Conservation (phyloP, 2,888 invertebrate species). For the Holacanthella duospinosa region DNA sequence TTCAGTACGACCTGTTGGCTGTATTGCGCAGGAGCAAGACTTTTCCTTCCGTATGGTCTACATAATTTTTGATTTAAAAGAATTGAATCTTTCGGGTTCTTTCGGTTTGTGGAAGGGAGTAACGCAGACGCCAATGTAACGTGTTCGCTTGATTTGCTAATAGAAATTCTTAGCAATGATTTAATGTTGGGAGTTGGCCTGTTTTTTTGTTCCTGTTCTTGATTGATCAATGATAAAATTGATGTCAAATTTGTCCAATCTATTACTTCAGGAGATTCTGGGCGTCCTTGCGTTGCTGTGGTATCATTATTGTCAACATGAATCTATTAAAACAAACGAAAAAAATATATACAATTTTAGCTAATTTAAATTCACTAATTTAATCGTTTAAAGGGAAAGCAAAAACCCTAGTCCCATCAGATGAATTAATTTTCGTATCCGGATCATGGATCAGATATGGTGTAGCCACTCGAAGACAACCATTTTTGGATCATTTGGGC, state of each 20-base stretch:
- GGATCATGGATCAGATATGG: too few relatives aligned
- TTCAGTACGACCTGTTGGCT: conserved; percentile 16
- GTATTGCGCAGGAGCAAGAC: conserved; percentile 16
- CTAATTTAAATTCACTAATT: too few relatives aligned
- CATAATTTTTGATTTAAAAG: conserved; percentile 11
- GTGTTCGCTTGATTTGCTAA: neutral
- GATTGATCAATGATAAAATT: neutral
- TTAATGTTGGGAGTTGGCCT: neutral
- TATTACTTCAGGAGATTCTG: neutral
- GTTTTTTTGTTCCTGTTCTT: too few relatives aligned
- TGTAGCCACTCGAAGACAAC: too few relatives aligned
- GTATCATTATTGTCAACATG: too few relatives aligned
- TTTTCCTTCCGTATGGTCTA: conserved; percentile 14
- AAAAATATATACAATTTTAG: too few relatives aligned
- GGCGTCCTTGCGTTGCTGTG: neutral
- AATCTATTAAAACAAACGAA: too few relatives aligned
- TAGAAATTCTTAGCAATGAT: neutral
- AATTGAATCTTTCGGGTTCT: neutral
- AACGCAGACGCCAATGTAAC: neutral
- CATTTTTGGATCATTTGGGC: too few relatives aligned
- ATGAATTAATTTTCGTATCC: too few relatives aligned
- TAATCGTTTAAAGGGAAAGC: too few relatives aligned
- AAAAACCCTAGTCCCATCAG: too few relatives aligned
- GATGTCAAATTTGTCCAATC: neutral
- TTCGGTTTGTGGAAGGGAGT: too few relatives aligned